Base-by-base conservation (phyloP, 1,140 invertebrate genomes). In the Drosophila ficusphila region DNA sequence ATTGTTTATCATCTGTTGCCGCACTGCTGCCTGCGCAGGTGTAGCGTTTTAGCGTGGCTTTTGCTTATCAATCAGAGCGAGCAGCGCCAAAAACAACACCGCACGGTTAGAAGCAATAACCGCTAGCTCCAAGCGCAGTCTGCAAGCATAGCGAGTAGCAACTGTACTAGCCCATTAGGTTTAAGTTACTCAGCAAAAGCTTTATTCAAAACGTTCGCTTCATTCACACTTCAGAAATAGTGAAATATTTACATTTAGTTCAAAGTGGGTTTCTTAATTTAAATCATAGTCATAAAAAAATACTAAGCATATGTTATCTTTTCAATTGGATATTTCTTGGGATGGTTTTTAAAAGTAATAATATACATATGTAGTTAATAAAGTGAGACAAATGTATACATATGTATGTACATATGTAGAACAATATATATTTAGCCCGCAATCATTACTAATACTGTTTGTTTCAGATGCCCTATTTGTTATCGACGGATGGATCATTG, bases 391-490 rank as follows among this genome's bases (percentile, higher is more conserved):
- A n/a, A n/a, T n/a, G n/a, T n/a, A n/a, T n/a, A n/a, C n/a, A n/a
- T n/a, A n/a, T n/a, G n/a, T n/a, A n/a, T n/a, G n/a, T n/a, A n/a
- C n/a, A n/a, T n/a, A n/a, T n/a, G n/a, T n/a, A n/a, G n/a, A n/a
- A n/a, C n/a, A n/a, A n/a, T n/a, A n/a, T n/a, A n/a, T n/a, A n/a
- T n/a, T n/a, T n/a, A n/a, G n/a, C 6, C 21, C 1, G 21, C 2
- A 54, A 12, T 31, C 2, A 23, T 4, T 14, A 14, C 8, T 12
- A 33, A 62, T 19, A 11, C 42, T 54, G 29, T 57, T 86, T 44
- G 8, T 58, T 91, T 19, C 67, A 91, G 90, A 91, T 91, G 90
- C 90, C 90, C 76, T 91, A 91, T 82, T 49, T 91, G 70, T 49
- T 91, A 76, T 79, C 89, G 62, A 90, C 90, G 68, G 90, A 91